Evolutionary conservation across 2,113 vertebrate genomes (phyloP).

Genomic region (Megaceryle maxima): DNA sequence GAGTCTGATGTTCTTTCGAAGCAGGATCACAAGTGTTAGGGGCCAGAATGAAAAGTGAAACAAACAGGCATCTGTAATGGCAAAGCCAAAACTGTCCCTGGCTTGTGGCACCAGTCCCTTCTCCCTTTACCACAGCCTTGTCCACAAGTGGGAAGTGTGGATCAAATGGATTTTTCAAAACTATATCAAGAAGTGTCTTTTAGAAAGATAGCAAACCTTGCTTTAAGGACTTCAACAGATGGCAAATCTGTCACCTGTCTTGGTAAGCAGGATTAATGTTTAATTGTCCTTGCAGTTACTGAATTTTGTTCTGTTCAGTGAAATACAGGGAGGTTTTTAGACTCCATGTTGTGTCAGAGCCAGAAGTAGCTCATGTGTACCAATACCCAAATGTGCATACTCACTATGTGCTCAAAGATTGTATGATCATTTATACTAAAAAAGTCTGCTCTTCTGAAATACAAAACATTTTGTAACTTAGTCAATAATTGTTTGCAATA

Average conservation of each 20-base stretch:
- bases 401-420: not conserved
- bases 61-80: not conserved
- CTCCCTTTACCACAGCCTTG: not conserved
- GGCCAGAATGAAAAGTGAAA: not conserved
- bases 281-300: slow-evolving; percentile 58
- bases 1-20: not conserved
- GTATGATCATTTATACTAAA: not conserved
- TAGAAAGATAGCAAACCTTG: not conserved
- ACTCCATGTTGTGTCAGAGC: not conserved
- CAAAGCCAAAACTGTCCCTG: not conserved
- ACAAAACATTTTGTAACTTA: not conserved
- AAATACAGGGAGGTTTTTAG: not conserved
- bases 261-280: slow-evolving; percentile 31
- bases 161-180: not conserved
- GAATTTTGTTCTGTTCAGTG: slow-evolving; percentile 10
- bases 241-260: slow-evolving; percentile 55
- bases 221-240: slow-evolving; percentile 44
- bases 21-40: not conserved
- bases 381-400: not conserved
- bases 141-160: not conserved
- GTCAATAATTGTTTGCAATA: not conserved
- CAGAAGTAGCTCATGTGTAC: not conserved
- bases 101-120: not conserved
- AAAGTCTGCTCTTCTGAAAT: not conserved
- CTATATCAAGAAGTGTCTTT: not conserved